These are phyloP conservation scores for Cyprinus carpio DNA, from an alignment of 2,113 vertebrate genomes.

Conservation along the genomic window DNA sequence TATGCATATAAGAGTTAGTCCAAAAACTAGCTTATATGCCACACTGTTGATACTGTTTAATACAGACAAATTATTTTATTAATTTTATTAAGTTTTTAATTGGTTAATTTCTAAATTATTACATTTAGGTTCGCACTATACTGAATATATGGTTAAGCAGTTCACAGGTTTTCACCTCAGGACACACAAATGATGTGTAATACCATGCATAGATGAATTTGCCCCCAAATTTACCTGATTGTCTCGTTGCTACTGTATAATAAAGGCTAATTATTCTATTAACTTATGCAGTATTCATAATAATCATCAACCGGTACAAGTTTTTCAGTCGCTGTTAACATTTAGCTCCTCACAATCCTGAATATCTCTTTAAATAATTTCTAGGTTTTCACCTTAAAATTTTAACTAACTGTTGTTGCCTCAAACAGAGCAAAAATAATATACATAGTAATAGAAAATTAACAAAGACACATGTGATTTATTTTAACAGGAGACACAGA, in stretches of 20 bases:
- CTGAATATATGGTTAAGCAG: no score
- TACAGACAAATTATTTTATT: background rate
- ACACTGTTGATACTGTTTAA: background rate
- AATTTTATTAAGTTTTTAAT: background rate
- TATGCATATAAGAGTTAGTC: background rate
- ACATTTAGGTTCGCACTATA: no score
- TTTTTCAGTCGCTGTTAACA: background rate
- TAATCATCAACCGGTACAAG: background rate
- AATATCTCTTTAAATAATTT: background rate
- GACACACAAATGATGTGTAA: no score
- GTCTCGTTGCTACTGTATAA: no score
- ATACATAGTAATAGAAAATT: background rate
- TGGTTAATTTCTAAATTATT: no score
- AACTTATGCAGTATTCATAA: background rate
- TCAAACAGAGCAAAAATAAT: background rate
- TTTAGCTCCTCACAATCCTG: background rate
- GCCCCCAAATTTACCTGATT: no score
- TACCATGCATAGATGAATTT: no score
- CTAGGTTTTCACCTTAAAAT: background rate
- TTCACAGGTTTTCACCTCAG: no score
- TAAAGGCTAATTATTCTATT: no score
- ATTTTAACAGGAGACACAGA: background rate
- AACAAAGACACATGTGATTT: background rate
- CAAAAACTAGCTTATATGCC: background rate
- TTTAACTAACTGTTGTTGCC: background rate